Base-by-base conservation (phyloP, 2,797 vertebrate species). In the Macropodus opercularis region DNA sequence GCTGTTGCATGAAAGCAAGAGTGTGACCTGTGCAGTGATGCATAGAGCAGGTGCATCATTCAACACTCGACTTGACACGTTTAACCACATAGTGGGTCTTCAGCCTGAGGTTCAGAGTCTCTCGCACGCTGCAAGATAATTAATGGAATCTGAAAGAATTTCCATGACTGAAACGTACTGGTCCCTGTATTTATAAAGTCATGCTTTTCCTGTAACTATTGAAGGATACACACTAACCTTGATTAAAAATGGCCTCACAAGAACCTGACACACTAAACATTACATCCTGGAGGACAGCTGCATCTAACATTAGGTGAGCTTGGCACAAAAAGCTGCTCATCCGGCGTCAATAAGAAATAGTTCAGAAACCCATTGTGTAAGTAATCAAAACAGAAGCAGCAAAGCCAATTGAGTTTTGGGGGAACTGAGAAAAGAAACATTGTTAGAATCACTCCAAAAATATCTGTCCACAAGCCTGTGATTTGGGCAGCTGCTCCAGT, bases 21-120 rank as follows among this genome's bases (percentile, higher is more conserved):
- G 13, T 52, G 2, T n/a, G 21, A 18, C 18, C 18, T n/a, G 19
- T 21, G 34, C 5, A 11, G 34, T 19, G 21, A 5, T 55, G 60
- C 66, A 42, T 2, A 11, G 26, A n/a, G 39, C 67, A 74, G 14
- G 32, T 40, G 22, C 56, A 55, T 19, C 5, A 43, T 52, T 52
- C 51, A 63, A 44, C 55, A 38, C 58, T 34, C 3, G 3, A 6
- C 4, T 35, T 31, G 3, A 73, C 50, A 52, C 22, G 3, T 69
- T 52, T 44, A 62, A 69, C 58, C 59, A 71, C 64, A 32, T 0
- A 60, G 17, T 7, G 34, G 23, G 23, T 2, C 17, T 3, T 38
- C 18, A 21, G 17, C n/a, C 17, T 0, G 5, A 51, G 8, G 8
- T 8, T 29, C 9, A 29, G 36, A n/a, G 10, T 0, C 18, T 32